Conservation (phyloP, 2,113 vertebrate genomes). For the Rhabdomys dilectus region DNA sequence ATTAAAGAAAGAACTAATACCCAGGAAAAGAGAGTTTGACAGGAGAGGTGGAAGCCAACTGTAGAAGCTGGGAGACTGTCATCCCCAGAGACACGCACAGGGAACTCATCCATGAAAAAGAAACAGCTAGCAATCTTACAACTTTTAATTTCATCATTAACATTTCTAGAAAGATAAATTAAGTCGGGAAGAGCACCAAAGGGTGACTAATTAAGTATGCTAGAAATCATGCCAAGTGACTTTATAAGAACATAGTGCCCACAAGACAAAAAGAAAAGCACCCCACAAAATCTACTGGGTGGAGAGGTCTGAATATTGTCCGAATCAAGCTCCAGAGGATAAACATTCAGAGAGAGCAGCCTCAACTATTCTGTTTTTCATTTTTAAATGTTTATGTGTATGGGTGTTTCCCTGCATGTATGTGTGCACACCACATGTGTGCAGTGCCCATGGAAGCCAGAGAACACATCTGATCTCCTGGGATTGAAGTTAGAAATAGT, state of each 20-base stretch:
- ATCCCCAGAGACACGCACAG: neutral
- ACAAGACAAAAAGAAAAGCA: constrained; percentile 33
- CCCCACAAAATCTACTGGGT: constrained; percentile 17
- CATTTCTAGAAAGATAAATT: constrained; percentile 44
- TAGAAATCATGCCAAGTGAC: constrained; percentile 50
- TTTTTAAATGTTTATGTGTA: neutral
- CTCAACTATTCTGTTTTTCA: neutral
- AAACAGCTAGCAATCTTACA: constrained; percentile 41
- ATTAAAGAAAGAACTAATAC: neutral
- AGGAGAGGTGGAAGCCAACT: neutral
- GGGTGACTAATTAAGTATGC: neutral
- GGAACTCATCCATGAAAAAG: neutral
- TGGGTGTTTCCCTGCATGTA: neutral
- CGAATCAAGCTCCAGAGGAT: neutral
- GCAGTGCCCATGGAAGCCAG: neutral
- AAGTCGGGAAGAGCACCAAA: constrained; percentile 12
- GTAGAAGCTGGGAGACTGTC: constrained; percentile 32
- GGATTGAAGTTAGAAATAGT: neutral
- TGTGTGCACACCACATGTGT: neutral
- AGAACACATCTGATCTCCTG: neutral
- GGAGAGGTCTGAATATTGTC: neutral
- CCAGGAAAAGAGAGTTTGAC: neutral
- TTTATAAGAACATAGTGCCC: constrained; percentile 39
- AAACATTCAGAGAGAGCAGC: neutral
- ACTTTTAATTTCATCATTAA: constrained; percentile 54